Percentiles rank a stretch among this genome's conserved stretches.
These are phyloP conservation scores for Terrapene triunguis DNA, from an alignment of 2,113 vertebrate species.

Conservation along the genomic window DNA sequence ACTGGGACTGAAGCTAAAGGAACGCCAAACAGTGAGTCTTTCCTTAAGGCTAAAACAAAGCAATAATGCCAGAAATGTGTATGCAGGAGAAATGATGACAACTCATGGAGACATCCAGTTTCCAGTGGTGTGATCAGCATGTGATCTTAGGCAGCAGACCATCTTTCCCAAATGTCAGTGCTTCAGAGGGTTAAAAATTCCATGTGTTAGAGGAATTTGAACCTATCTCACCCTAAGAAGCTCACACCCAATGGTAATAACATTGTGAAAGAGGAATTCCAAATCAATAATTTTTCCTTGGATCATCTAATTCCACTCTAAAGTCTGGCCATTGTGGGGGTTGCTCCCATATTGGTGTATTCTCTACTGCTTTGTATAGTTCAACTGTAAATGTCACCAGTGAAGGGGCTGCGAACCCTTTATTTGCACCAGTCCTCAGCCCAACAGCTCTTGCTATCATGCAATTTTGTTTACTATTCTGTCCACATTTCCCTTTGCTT, in stretches of 20 bases:
- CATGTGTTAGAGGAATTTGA: accelerated
- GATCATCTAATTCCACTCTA: background rate
- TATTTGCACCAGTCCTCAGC: background rate
- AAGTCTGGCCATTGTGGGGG: background rate
- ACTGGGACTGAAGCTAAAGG: background rate
- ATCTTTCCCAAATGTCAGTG: background rate
- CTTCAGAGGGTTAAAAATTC: accelerated
- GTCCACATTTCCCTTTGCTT: accelerated
- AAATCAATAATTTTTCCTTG: background rate
- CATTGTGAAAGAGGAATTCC: background rate
- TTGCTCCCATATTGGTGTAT: accelerated
- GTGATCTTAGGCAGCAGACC: background rate
- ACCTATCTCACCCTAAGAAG: background rate
- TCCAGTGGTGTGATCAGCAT: accelerated
- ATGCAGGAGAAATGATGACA: accelerated
- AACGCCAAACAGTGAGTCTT: background rate
- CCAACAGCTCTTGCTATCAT: background rate
- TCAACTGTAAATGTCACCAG: background rate
- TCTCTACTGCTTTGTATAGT: accelerated
- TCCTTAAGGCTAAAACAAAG: background rate
- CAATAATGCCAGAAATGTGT: background rate
- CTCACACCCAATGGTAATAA: accelerated
- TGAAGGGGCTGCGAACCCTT: background rate
- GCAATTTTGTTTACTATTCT: background rate
- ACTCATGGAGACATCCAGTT: accelerated